Conservation (phyloP, 2,888 invertebrate genomes). For the Scrobipalpa atriplicella region DNA sequence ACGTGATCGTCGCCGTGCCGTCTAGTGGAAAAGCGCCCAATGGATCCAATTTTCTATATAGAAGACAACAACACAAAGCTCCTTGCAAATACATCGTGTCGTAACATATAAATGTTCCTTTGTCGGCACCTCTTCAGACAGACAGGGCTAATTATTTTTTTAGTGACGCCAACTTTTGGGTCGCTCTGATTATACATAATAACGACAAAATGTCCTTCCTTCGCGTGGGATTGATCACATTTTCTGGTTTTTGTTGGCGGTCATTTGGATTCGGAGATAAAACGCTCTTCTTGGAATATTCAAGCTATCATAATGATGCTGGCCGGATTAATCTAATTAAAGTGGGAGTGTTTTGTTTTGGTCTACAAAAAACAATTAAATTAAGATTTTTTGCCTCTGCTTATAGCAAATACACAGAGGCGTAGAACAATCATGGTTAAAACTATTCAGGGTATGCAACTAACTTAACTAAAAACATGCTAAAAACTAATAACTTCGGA, state of each 20-base stretch:
- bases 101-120: constrained; percentile 39
- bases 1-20: no score
- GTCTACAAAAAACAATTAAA: no score
- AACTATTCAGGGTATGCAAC: no score
- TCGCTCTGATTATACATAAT: constrained; percentile 70
- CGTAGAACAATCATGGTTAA: no score
- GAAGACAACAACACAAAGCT: no score
- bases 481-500: no score
- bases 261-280: constrained; percentile 32
- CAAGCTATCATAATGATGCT: not conserved
- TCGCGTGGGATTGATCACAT: constrained; percentile 47
- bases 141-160: constrained; percentile 65
- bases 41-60: no score
- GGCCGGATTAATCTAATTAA: constrained; percentile 4
- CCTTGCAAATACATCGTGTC: constrained; percentile 28
- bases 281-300: constrained; percentile 2
- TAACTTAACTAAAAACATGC: no score
- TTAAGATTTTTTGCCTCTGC: no score
- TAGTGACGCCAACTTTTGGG: constrained; percentile 55
- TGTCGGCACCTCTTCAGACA: constrained; percentile 42
- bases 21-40: no score
- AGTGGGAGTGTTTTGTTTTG: not conserved
- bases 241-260: constrained; percentile 39
- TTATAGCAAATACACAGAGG: no score
- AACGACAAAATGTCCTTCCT: constrained; percentile 52